Base-by-base conservation (phyloP, 2,888 invertebrate genomes). In the Eupithecia exiguata region DNA sequence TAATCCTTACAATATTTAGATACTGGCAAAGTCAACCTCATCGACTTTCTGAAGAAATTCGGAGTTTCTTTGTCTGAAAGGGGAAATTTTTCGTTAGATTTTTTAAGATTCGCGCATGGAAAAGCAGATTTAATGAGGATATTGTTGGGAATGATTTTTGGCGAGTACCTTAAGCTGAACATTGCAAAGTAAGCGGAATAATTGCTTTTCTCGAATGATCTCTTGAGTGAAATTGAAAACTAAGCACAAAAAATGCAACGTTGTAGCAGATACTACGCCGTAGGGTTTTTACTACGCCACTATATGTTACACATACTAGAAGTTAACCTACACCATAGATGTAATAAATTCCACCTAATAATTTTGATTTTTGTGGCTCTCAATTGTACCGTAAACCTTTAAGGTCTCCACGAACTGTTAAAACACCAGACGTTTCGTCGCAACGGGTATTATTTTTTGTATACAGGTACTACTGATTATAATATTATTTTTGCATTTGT, bases 61-160 rank as follows among this genome's bases (percentile, higher is more conserved):
- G 70, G 71, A 77, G 76, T 65, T 74, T 77, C 72, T 75, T 75
- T 78, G 72, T 77, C 75, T 75, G 74, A 78, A 79, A 79, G 72
- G 71, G 74, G 63, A 72, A 63, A 70, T n/a, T 73, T 70, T 72
- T 10, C 14, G 25, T 53, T 12, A 1, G 12, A 68, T 69, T 71
- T 76, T 73, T 76, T 77, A 76, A 68, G 74, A 49, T 75, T 72
- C n/a, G 43, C 73, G 74, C 74, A 63, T 75, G 74, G 65, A 73
- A 74, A 75, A 77, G 70, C 74, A 78, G 66, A 74, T 74, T 74
- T 76, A 75, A 76, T 70, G 72, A 76, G 76, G 70, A 74, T 66
- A 75, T 69, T 76, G 69, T 63, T 68, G 30, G 62, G 70, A 77
- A 74, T 62, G 71, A 74, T 69, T 76, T 72, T 75, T 76, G 74